Conservation (phyloP, 2,797 vertebrate species). For the Erpetoichthys calabaricus region DNA sequence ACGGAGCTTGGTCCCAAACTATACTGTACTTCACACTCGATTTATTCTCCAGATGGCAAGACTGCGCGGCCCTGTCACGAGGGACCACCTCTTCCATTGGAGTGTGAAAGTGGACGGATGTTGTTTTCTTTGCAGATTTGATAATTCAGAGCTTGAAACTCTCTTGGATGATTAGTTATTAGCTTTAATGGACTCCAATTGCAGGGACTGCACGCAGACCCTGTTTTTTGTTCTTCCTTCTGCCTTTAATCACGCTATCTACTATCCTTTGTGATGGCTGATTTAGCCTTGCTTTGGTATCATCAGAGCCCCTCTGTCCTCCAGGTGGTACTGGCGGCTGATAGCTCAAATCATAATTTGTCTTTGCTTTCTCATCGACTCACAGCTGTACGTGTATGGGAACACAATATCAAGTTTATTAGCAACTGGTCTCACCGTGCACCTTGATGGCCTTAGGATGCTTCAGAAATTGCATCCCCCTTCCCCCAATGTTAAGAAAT, state of each 20-base stretch:
- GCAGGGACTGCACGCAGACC: conserved; percentile 28
- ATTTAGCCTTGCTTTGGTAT: conserved; percentile 23
- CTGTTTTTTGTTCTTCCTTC: conserved; percentile 7
- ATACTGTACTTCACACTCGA: conserved; percentile 99
- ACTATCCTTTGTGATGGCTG: conserved; percentile 22
- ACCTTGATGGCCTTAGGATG: conserved; percentile 21
- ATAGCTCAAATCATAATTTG: conserved; percentile 28
- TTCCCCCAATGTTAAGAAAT: not conserved
- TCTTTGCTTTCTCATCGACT: conserved; percentile 29
- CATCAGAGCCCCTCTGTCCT: conserved; percentile 30
- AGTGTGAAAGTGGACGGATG: conserved; percentile 80
- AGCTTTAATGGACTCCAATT: conserved; percentile 47
- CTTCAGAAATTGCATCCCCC: conserved; percentile 14
- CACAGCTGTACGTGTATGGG: conserved; percentile 25
- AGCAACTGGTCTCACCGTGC: conserved; percentile 23
- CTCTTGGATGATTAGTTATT: conserved; percentile 47
- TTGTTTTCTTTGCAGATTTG: conserved; percentile 72
- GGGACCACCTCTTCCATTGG: conserved; percentile 80
- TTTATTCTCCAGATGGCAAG: conserved; percentile 99
- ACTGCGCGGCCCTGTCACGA: conserved; percentile 68
- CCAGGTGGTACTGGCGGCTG: conserved; percentile 30
- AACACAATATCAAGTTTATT: conserved; percentile 29
- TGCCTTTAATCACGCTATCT: conserved; percentile 32
- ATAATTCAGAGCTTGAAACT: conserved; percentile 55
- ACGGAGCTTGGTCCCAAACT: conserved; percentile 96